Conservation (phyloP, 1,140 invertebrate species). For the Cotesia chilonis region DNA sequence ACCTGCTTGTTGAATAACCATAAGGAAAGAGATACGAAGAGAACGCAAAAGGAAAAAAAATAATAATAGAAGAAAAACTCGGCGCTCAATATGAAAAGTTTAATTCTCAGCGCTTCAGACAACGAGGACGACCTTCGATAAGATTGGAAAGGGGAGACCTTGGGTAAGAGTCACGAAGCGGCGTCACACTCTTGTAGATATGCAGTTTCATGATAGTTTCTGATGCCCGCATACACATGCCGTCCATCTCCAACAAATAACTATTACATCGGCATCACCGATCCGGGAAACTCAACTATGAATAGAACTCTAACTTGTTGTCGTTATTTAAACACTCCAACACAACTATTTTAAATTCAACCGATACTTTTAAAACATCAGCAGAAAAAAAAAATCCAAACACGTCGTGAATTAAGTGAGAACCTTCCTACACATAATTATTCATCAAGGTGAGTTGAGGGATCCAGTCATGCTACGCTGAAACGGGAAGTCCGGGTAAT, state of each 20-base stretch:
- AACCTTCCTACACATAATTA: slow-evolving; percentile 19
- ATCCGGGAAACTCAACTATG: neutral
- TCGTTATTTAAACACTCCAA: neutral
- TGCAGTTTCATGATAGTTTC: slow-evolving; percentile 8
- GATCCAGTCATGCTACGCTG: neutral
- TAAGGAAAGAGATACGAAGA: too few species aligned
- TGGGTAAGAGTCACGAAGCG: slow-evolving; percentile 59
- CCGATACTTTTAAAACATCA: too few species aligned
- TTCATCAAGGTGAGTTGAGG: slow-evolving; percentile 22
- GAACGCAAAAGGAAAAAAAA: too few species aligned
- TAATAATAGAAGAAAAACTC: slow-evolving; percentile 10
- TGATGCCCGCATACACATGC: neutral
- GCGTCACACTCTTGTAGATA: slow-evolving; percentile 41
- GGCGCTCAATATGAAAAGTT: slow-evolving; percentile 13
- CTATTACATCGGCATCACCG: too few species aligned
- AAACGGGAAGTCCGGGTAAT: slow-evolving; percentile 21
- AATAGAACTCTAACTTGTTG: neutral
- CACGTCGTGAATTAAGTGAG: slow-evolving; percentile 12
- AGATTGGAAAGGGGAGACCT: slow-evolving; percentile 61
- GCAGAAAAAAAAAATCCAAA: slow-evolving; percentile 8
- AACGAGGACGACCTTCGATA: slow-evolving; percentile 51
- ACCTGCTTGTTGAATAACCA: too few species aligned
- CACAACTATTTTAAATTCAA: neutral
- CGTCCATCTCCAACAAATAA: neutral
- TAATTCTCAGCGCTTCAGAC: neutral